Base-by-base conservation (phyloP, 1,140 invertebrate species). In the Drosophila virilis region DNA sequence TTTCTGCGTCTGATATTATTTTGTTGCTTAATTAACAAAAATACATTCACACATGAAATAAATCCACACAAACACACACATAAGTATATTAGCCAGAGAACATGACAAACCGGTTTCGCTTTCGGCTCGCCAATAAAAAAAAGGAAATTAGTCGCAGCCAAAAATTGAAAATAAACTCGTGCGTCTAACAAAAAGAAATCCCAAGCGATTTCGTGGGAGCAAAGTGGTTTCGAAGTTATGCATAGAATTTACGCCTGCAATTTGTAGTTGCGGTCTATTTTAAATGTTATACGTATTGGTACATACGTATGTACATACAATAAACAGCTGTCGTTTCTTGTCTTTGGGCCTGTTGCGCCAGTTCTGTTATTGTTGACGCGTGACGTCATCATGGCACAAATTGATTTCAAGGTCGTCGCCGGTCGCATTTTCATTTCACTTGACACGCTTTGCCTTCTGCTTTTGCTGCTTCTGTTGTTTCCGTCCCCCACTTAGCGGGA, bases 401-500 rank as follows among this genome's bases (percentile, higher is more conserved):
- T 88, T 83, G 54, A 77, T 74, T 78, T 89, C 84, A 88, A 88
- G 83, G 83, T 86, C 83, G 71, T 55, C 62, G 74, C 61, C 70
- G 73, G 75, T 73, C 83, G 84, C 84, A 70, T 88, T 88, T 88
- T 83, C 80, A 89, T 88, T 88, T 88, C 83, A 88, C 83, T 88
- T 88, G 80, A 85, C 83, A 85, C 67, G 81, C 75, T 85, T 69
- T 82, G 78, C 62, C 80, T 82, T 55, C 51, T 67, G 64, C 80
- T 82, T 55, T 45, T 67, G 64, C 50, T 57, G 43, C 15, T 62
- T 32, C 43, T 66, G 48, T 35, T 37, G 28, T 48, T 48, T 28
- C 22, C 22, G 3, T 5, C 2, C 2, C 22, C 2, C 22, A 22
- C 22, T 22, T 1, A 22, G 22, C 2, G 22, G 22, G 9, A 52